phyloP scores from a whole-genome alignment of 2,888 invertebrate species.

The Mystacides longicornis region DNA sequence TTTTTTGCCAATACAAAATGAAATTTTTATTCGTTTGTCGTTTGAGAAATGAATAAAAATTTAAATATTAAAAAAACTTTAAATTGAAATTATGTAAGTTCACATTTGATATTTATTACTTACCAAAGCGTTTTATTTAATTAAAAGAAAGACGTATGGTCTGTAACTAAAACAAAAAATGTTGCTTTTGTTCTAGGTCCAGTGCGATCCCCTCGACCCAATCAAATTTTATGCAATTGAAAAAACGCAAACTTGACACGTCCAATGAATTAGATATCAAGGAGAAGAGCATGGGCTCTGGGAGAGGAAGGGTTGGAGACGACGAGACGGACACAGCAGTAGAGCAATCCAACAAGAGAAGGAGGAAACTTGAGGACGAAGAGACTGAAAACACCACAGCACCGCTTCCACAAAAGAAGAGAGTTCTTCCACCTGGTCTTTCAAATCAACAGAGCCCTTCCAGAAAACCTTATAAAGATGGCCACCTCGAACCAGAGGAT shows the following conservation, averaged over 20 bases:
- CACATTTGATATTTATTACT: slow-evolving; percentile 5
- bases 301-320: slow-evolving; percentile 33
- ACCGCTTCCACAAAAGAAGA: slow-evolving; percentile 53
- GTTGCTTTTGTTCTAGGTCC: slow-evolving; percentile 44
- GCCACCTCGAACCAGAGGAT: slow-evolving; percentile 51
- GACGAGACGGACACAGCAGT: slow-evolving; percentile 46
- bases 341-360: slow-evolving; percentile 36
- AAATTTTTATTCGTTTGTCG: not conserved
- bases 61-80: not conserved
- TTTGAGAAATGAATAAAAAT: not conserved
- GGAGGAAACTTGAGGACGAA: slow-evolving; percentile 38
- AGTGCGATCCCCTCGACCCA: slow-evolving; percentile 47
- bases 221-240: slow-evolving; percentile 57
- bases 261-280: slow-evolving; percentile 48
- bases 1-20: slow-evolving; percentile 25
- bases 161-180: slow-evolving; percentile 26
- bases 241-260: slow-evolving; percentile 63
- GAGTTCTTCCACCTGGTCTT: slow-evolving; percentile 35
- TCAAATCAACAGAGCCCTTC: slow-evolving; percentile 38
- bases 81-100: not conserved
- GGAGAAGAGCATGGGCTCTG: slow-evolving; percentile 36
- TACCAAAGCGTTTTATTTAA: not conserved
- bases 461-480: slow-evolving; percentile 31
- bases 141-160: slow-evolving; percentile 9
- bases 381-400: slow-evolving; percentile 36